Conservation (phyloP, 2,888 invertebrate species). For the Adelognathus sp. region DNA sequence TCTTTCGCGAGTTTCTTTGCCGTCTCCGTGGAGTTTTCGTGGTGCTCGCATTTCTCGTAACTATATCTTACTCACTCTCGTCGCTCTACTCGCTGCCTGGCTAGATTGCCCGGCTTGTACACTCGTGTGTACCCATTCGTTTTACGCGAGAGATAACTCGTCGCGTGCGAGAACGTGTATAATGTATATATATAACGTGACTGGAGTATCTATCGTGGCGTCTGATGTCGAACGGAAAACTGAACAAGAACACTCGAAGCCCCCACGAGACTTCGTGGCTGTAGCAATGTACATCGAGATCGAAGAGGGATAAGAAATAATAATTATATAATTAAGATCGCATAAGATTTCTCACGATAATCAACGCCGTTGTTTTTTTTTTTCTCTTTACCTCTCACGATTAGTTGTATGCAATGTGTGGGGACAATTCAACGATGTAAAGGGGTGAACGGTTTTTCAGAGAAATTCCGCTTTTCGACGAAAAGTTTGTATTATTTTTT, state of each 20-base stretch:
- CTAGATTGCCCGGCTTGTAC: constrained; percentile 9
- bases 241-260: background rate
- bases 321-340: too few relatives aligned
- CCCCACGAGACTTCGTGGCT: background rate
- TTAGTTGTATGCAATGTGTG: too few relatives aligned
- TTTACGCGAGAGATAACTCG: constrained; percentile 20
- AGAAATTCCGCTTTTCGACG: too few relatives aligned
- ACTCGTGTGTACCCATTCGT: constrained; percentile 32
- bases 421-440: too few relatives aligned
- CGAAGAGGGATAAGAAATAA: too few relatives aligned
- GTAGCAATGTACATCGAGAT: too few relatives aligned
- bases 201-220: background rate
- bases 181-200: too few relatives aligned
- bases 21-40: background rate
- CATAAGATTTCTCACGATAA: too few relatives aligned
- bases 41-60: background rate
- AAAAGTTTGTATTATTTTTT: too few relatives aligned
- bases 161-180: constrained; percentile 2
- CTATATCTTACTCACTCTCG: background rate
- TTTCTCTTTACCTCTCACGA: too few relatives aligned
- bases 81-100: background rate
- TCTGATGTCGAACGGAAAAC: constrained; percentile 5
- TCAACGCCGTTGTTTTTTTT: too few relatives aligned
- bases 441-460: too few relatives aligned
- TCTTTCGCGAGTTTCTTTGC: background rate